Conservation (phyloP, 2,888 invertebrate genomes). For the Linyphia triangularis region DNA sequence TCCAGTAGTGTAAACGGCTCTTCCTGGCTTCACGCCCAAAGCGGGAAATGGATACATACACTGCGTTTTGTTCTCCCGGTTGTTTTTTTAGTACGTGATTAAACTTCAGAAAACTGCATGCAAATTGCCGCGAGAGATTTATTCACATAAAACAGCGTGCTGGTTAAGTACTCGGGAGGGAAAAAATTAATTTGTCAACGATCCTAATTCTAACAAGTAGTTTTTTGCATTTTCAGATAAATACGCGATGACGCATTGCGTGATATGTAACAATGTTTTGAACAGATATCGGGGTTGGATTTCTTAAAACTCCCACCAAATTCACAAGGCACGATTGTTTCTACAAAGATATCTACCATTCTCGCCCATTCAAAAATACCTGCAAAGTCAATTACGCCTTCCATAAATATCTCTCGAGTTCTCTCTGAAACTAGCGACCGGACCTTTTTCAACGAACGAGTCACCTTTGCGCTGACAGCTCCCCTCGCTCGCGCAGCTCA, state of each 20-base stretch:
- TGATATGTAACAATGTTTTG: conserved; percentile 16
- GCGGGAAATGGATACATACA: neutral
- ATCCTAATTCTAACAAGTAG: neutral
- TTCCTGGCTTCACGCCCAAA: conserved; percentile 42
- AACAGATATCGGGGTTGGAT: neutral
- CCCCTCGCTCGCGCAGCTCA: neutral
- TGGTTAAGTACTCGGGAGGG: neutral
- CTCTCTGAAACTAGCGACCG: neutral
- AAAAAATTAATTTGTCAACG: neutral
- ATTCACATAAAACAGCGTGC: neutral
- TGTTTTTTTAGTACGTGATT: neutral
- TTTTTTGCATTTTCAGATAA: neutral
- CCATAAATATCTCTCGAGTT: neutral
- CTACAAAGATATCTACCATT: neutral
- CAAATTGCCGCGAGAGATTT: neutral
- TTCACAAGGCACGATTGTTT: conserved; percentile 2
- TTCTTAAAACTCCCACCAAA: neutral
- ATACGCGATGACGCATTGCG: neutral
- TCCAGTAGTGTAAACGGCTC: neutral
- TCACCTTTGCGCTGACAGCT: neutral
- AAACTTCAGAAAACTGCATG: conserved; percentile 4
- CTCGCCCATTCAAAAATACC: neutral
- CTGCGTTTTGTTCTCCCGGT: conserved; percentile 12
- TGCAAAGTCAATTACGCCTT: neutral
- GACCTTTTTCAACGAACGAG: neutral